Base-by-base conservation (phyloP, 2,888 invertebrate species). In the Apeira syringaria region DNA sequence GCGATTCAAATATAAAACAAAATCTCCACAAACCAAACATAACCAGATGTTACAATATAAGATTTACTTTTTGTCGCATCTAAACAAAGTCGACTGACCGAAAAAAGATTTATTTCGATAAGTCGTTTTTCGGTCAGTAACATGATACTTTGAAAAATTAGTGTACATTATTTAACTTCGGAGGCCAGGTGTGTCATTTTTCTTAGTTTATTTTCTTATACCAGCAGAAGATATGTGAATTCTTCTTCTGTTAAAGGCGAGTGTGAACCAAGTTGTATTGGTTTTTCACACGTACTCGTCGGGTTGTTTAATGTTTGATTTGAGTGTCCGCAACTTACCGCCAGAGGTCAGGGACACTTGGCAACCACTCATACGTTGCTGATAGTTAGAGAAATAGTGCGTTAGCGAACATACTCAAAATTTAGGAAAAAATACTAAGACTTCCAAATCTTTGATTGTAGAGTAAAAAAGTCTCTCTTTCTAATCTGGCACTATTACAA, bases 251-350 rank as follows among this genome's bases (percentile, higher is more conserved):
- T 60, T 60, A 36, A 51, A 51, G 56, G 62, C 35, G 50, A 45
- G 74, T 72, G 74, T 66, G 61, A 76, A 75, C 64, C 60, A 57
- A 55, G 63, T 57, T 50, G 57, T 76, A 69, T 77, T 76, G 69
- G 56, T 73, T 76, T n/a, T 80, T 81, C 58, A 71, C 81, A 75
- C 75, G 63, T 72, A 56, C 59, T n/a, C n/a, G n/a, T n/a, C n/a
- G n/a, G 49, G 56, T 75, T 77, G 63, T 63, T 59, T 57, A 70
- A 64, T 60, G 60, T 58, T 72, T 72, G 63, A 64, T 61, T 63
- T 68, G 64, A 64, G 58, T 65, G 64, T 70, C 63, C 62, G 61
- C 58, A 60, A 68, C 68, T 54, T 54, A 53, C 45, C 51, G 37
- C 34, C 56, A 53, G 66, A 68, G 81, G 77, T 80, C 74, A 77